Base-by-base conservation (phyloP, 2,888 invertebrate species). In the Hedychridium roseum region DNA sequence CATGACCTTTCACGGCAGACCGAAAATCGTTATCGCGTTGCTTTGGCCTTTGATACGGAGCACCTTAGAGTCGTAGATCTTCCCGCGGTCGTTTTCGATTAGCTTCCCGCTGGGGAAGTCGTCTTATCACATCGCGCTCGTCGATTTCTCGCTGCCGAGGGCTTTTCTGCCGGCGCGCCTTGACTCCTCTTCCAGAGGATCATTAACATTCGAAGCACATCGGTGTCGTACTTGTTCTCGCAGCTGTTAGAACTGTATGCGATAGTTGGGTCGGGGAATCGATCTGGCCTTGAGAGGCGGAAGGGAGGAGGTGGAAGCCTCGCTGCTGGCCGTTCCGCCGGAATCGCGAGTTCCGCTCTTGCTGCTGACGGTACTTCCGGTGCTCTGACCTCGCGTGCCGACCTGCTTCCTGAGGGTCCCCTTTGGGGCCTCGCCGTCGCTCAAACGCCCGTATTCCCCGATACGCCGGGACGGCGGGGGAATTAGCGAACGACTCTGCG, bases 201-300 rank as follows among this genome's bases (percentile, higher is more conserved):
- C n/a, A n/a, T n/a, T n/a, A n/a, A n/a, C n/a, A n/a, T n/a, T n/a
- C n/a, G n/a, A n/a, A n/a, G n/a, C n/a, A n/a, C n/a, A n/a, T n/a
- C n/a, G n/a, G n/a, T n/a, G n/a, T n/a, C n/a, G n/a, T n/a, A n/a
- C n/a, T n/a, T n/a, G n/a, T n/a, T n/a, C n/a, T n/a, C n/a, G n/a
- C n/a, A n/a, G n/a, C n/a, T n/a, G 9, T 76, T 81, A 90, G 78
- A 90, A 90, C 72, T 89, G 89, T 71, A 90, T 89, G 51, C 89
- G 84, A 74, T 89, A 90, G 75, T 88, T 88, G 17, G 85, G 84
- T 47, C 85, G 78, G 28, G 84, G 82, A 71, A 85, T 85, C 18
- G 85, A 84, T 11, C 85, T 83, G 17, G 87, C 81, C 73, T 86
- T 87, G 14, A 85, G 85, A 0, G 86, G 86, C 7, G 87, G 85